Percentiles rank a stretch among this genome's conserved stretches.
Evolutionary conservation across 2,113 vertebrate species (phyloP).

Genomic region (Chloropsis hardwickii): DNA sequence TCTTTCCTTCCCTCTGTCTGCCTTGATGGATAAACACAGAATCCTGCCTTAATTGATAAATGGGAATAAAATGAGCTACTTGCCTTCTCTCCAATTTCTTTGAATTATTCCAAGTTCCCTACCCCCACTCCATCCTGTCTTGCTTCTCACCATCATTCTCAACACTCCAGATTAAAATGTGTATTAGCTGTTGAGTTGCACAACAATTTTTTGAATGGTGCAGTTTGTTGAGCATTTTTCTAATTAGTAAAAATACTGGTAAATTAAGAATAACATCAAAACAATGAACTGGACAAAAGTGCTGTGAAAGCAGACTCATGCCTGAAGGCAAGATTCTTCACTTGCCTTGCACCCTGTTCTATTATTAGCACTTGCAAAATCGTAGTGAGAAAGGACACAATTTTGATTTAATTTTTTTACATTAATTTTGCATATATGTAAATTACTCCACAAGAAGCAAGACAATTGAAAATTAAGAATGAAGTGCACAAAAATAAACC

Average conservation of each 20-base stretch:
- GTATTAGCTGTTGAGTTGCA: neutral
- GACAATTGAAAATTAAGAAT: neutral
- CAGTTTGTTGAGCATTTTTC: neutral
- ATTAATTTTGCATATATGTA: slow-evolving; percentile 20
- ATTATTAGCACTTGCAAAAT: slow-evolving; percentile 6
- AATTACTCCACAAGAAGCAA: neutral
- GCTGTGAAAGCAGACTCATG: neutral
- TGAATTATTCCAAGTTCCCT: neutral
- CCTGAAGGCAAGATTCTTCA: neutral
- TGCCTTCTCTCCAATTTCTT: neutral
- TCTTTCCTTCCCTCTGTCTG: neutral
- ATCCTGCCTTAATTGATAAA: neutral
- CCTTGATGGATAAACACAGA: neutral
- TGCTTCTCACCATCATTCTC: neutral
- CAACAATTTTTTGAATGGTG: neutral
- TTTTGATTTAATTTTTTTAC: neutral
- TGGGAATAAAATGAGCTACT: neutral
- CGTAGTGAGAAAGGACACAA: neutral
- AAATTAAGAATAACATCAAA: neutral
- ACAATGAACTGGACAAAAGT: neutral
- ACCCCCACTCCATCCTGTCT: neutral
- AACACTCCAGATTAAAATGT: neutral
- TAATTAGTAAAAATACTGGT: neutral
- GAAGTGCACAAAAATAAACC: neutral
- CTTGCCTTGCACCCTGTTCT: neutral